phyloP scores from a whole-genome alignment of 1,140 invertebrate species.

The Procambarus virginalis region DNA sequence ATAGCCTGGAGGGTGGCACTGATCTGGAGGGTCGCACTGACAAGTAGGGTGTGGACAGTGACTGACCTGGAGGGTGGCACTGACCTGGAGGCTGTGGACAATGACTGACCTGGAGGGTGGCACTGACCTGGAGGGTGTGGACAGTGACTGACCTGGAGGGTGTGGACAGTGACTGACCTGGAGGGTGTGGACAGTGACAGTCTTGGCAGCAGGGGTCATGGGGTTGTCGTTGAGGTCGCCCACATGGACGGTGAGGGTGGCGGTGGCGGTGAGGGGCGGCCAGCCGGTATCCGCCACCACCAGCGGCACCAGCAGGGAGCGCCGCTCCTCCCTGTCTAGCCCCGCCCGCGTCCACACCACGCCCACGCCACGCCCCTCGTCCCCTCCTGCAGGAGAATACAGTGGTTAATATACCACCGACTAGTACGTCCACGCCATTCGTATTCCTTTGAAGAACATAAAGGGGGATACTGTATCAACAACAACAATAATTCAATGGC shows the following conservation, averaged over 20 bases:
- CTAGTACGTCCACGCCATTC: background rate
- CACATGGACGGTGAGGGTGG: slow-evolving; percentile 41
- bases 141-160: too few relatives aligned
- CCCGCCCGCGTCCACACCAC: slow-evolving; percentile 25
- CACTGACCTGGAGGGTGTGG: too few relatives aligned
- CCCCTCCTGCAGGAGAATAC: slow-evolving; percentile 14
- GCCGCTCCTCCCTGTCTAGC: slow-evolving; percentile 45
- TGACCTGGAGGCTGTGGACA: background rate
- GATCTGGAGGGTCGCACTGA: too few relatives aligned
- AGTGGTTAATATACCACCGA: too few relatives aligned
- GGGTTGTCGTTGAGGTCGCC: slow-evolving; percentile 43
- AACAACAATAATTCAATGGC: too few relatives aligned
- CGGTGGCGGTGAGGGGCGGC: slow-evolving; percentile 33
- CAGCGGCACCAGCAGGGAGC: slow-evolving; percentile 38
- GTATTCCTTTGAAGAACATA: background rate
- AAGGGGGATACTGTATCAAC: background rate
- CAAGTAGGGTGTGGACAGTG: slow-evolving; percentile 1
- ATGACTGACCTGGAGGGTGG: too few relatives aligned
- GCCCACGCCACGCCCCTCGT: slow-evolving; percentile 48
- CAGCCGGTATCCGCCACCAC: slow-evolving; percentile 33
- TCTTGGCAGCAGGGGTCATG: slow-evolving; percentile 37
- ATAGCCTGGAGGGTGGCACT: background rate
- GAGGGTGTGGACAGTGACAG: slow-evolving; percentile 36
- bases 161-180: too few relatives aligned
- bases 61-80: background rate